These are phyloP conservation scores for Euthynnus affinis DNA, from an alignment of 2,797 vertebrate genomes.

Conservation along the genomic window DNA sequence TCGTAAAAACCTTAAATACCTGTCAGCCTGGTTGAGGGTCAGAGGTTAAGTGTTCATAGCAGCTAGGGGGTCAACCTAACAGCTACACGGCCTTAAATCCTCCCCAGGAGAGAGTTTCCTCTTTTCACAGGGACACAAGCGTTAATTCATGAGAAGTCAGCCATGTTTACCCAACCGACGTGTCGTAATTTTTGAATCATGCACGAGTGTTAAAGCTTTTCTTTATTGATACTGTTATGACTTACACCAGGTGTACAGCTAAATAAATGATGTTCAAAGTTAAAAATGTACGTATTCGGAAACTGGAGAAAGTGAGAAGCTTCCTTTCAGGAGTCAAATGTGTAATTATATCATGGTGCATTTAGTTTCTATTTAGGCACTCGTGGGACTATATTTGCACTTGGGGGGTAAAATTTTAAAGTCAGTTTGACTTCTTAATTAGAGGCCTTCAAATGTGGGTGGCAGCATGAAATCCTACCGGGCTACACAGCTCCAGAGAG, in stretches of 20 bases:
- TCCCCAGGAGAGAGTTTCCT: neutral
- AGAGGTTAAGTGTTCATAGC: slow-evolving; percentile 38
- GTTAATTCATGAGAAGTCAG: neutral
- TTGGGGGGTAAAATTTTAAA: slow-evolving; percentile 66
- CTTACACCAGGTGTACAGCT: neutral
- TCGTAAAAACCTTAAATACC: neutral
- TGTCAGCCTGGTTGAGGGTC: slow-evolving; percentile 1
- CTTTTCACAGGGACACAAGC: neutral
- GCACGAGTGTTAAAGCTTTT: neutral
- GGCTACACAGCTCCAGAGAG: slow-evolving; percentile 46
- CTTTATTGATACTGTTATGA: neutral
- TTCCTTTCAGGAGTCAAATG: slow-evolving; percentile 39
- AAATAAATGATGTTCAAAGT: neutral
- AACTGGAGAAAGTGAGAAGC: slow-evolving; percentile 53
- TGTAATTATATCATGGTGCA: slow-evolving; percentile 72
- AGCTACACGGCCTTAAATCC: neutral
- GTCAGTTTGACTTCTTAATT: slow-evolving; percentile 76
- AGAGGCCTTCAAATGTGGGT: slow-evolving; percentile 71
- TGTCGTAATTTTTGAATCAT: neutral
- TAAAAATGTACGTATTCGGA: neutral
- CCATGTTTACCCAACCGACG: neutral
- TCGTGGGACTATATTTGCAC: slow-evolving; percentile 71
- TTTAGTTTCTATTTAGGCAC: slow-evolving; percentile 74
- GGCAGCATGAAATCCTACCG: slow-evolving; percentile 61
- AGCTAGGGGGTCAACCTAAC: neutral